A percentile compares a stretch with the other conserved stretches of the same genome.
Evolutionary conservation across 2,113 vertebrate species (phyloP).

Genomic region (Nothocercus nigrocapillus): DNA sequence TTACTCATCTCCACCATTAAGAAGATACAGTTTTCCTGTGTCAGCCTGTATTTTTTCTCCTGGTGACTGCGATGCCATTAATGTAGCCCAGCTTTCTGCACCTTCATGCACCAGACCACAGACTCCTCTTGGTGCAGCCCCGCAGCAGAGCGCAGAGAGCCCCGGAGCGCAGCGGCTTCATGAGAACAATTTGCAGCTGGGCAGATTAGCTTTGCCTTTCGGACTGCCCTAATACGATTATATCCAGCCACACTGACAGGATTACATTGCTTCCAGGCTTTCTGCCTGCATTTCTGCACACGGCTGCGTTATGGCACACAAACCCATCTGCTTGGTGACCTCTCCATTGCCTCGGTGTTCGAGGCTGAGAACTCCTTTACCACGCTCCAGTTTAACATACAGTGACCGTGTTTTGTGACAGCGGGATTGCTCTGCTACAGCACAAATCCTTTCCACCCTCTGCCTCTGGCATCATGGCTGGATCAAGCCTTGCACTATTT

Average conservation of each 20-base stretch:
- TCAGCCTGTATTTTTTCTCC: background rate
- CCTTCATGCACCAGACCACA: background rate
- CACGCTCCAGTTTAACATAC: background rate
- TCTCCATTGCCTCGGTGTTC: background rate
- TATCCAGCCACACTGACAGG: background rate
- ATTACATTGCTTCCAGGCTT: conserved; percentile 7
- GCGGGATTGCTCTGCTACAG: background rate
- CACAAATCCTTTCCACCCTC: background rate
- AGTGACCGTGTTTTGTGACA: background rate
- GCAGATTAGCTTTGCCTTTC: conserved; percentile 11
- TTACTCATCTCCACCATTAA: background rate
- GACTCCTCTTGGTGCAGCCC: background rate
- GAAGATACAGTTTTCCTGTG: background rate
- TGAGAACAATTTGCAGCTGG: background rate
- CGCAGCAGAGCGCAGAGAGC: background rate
- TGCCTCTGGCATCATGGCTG: background rate
- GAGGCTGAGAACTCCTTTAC: background rate
- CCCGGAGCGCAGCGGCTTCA: background rate
- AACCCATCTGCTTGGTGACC: background rate
- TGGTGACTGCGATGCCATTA: background rate
- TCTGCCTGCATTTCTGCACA: background rate
- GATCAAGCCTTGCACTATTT: background rate
- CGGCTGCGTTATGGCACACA: background rate
- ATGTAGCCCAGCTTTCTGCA: background rate
- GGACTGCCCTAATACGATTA: background rate